These are phyloP conservation scores for Theropithecus gelada DNA, from an alignment of 2,113 vertebrate species.

Conservation along the genomic window DNA sequence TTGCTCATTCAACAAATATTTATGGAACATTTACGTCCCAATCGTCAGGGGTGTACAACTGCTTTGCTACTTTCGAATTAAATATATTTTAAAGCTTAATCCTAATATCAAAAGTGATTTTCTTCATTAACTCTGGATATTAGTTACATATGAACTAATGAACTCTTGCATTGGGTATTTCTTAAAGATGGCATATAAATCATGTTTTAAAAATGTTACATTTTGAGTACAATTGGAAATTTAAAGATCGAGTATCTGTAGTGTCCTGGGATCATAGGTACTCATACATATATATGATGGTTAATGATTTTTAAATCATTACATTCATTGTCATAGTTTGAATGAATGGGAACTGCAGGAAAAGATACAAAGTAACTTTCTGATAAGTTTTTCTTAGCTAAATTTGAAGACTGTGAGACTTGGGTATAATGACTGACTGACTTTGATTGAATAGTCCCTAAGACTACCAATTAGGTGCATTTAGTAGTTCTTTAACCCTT, in stretches of 20 bases:
- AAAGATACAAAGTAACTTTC: not conserved
- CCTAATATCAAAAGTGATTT: constrained; percentile 1
- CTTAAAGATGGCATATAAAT: not conserved
- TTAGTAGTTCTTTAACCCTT: not conserved
- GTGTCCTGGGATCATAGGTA: not conserved
- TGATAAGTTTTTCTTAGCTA: not conserved
- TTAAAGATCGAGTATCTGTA: not conserved
- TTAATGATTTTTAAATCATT: constrained; percentile 20
- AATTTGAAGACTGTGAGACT: not conserved
- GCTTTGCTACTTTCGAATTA: not conserved
- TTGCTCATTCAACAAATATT: constrained; percentile 7
- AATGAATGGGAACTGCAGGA: not conserved
- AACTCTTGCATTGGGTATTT: not conserved
- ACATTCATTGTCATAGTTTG: not conserved
- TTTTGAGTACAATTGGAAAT: not conserved
- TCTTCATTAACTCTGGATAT: not conserved
- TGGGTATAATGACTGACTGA: not conserved
- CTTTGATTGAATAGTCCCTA: not conserved
- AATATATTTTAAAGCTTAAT: constrained; percentile 30
- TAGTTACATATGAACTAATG: not conserved
- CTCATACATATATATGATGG: not conserved
- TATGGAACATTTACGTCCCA: not conserved
- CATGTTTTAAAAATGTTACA: constrained; percentile 2
- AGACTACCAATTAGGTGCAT: not conserved
- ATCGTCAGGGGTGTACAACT: not conserved